Evolutionary conservation across 2,888 invertebrate species (phyloP).

Genomic region (Volucella bombylans): DNA sequence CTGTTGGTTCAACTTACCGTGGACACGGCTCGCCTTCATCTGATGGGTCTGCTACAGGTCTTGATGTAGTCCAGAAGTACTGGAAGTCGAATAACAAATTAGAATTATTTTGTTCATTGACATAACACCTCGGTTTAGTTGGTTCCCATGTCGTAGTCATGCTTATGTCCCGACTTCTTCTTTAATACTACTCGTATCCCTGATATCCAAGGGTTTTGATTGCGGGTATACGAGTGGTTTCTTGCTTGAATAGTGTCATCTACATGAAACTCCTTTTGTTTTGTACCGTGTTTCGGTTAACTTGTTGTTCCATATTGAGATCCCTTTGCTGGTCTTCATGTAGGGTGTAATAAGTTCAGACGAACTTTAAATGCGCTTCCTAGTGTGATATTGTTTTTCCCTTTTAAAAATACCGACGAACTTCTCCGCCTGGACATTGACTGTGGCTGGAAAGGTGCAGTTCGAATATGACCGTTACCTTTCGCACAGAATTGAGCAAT

Average conservation of each 20-base stretch:
- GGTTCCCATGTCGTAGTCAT: slow-evolving; percentile 31
- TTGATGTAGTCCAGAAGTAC: background rate
- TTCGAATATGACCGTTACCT: slow-evolving; percentile 24
- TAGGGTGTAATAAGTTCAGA: slow-evolving; percentile 1
- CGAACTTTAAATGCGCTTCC: slow-evolving; percentile 13
- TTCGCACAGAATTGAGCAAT: slow-evolving; percentile 59
- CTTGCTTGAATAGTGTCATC: background rate
- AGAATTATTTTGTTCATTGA: background rate
- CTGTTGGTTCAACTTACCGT: no score
- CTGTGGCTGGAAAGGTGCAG: slow-evolving; percentile 68
- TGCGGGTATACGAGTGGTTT: slow-evolving; percentile 8
- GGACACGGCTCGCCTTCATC: no score
- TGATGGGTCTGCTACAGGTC: no score
- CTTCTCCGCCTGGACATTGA: slow-evolving; percentile 75
- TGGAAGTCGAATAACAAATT: background rate
- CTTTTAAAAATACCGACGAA: slow-evolving; percentile 75
- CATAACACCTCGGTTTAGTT: background rate
- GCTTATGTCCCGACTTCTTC: slow-evolving; percentile 18
- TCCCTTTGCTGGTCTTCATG: background rate
- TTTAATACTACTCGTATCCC: background rate
- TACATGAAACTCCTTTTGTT: slow-evolving; percentile 9
- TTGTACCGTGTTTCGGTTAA: slow-evolving; percentile 22
- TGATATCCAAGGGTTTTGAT: slow-evolving; percentile 6
- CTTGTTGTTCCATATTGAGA: slow-evolving; percentile 20
- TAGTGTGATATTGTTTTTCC: slow-evolving; percentile 31